Evolutionary conservation across 1,140 invertebrate genomes (phyloP).

Genomic region (Gonioctena quinquepunctata): DNA sequence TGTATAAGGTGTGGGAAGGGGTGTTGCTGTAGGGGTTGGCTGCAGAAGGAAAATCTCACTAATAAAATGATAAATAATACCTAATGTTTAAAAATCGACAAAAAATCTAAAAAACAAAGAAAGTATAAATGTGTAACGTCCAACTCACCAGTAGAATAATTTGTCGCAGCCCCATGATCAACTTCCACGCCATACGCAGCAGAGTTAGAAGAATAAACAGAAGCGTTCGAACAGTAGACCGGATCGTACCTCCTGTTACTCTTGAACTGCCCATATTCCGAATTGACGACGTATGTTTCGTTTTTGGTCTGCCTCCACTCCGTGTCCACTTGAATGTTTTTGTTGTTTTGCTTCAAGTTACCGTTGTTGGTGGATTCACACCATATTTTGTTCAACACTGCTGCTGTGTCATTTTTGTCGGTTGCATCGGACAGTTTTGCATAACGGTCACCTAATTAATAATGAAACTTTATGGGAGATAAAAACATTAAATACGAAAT

Average conservation of each 20-base stretch:
- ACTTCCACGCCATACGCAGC: background rate
- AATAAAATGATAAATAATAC: too few species aligned
- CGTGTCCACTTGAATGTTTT: conserved; percentile 29
- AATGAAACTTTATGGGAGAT: background rate
- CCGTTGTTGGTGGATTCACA: conserved; percentile 43
- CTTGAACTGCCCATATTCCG: conserved; percentile 42
- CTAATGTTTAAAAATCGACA: too few species aligned
- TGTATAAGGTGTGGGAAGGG: conserved; percentile 5
- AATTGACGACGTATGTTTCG: conserved; percentile 34
- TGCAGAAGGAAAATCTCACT: too few species aligned
- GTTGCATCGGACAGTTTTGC: conserved; percentile 22
- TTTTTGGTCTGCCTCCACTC: conserved; percentile 29
- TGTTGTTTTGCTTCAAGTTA: conserved; percentile 35
- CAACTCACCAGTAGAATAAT: background rate
- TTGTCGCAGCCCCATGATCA: background rate
- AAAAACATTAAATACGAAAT: too few species aligned
- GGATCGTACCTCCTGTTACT: conserved; percentile 40
- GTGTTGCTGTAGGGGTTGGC: background rate
- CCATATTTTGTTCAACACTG: conserved; percentile 58
- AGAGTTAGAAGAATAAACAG: conserved; percentile 7
- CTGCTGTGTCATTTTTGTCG: conserved; percentile 46
- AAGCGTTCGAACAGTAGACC: conserved; percentile 27
- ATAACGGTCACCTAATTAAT: conserved; percentile 27
- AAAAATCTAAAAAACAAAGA: too few species aligned
- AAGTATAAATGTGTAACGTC: too few species aligned